Evolutionary conservation across 2,888 invertebrate genomes (phyloP).

Genomic region (Clanis bilineata): DNA sequence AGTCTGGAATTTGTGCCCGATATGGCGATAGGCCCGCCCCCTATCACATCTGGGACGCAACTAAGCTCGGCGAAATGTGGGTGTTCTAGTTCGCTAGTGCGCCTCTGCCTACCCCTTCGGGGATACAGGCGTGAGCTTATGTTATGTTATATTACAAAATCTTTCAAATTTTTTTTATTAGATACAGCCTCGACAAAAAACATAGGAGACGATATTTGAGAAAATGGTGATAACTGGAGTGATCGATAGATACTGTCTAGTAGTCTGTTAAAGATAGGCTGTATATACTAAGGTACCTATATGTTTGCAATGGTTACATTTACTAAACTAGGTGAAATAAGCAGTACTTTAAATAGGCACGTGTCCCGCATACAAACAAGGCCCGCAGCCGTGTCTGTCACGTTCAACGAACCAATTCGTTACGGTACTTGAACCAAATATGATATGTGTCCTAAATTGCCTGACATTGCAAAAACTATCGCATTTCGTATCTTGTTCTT

Average conservation of each 20-base stretch:
- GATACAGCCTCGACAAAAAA: no score
- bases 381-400: constrained; percentile 29
- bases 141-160: no score
- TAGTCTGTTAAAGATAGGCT: constrained; percentile 1
- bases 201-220: no score
- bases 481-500: not conserved
- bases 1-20: no score
- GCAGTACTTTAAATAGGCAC: constrained; percentile 30
- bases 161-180: no score
- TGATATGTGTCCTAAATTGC: constrained; percentile 29
- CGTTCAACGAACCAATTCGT: constrained; percentile 29
- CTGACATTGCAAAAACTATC: constrained; percentile 20
- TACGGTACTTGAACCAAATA: constrained; percentile 37
- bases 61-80: no score
- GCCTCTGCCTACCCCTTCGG: no score
- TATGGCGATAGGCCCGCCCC: no score
- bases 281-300: no score
- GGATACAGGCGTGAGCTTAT: no score
- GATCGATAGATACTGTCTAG: not conserved
- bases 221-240: not conserved
- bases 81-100: no score
- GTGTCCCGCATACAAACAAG: constrained; percentile 42
- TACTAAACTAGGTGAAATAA: constrained; percentile 31
- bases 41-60: no score
- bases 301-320: constrained; percentile 13